Conservation (phyloP, 92 coral and sea anemone genomes). For the Epizoanthus stellaris region DNA sequence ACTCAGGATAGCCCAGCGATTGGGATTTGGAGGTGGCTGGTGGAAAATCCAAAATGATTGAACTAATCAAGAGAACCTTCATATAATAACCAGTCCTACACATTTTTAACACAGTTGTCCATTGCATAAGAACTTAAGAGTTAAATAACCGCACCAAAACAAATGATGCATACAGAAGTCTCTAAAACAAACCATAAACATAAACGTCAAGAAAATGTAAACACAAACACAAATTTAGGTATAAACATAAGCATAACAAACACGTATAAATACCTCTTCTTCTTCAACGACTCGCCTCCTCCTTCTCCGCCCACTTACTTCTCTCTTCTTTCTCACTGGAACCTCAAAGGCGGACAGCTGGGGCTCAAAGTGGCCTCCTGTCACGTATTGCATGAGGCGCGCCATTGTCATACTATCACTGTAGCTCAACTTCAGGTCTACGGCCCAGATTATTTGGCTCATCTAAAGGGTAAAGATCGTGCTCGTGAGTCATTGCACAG, state of each 20-base stretch:
- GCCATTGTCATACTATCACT: constrained; percentile 97
- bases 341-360: constrained; percentile 80
- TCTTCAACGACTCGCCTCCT: constrained; percentile 78
- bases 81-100: not conserved
- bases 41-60: not conserved
- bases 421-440: constrained; percentile 88
- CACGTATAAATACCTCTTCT: constrained; percentile 50
- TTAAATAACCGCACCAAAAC: not conserved
- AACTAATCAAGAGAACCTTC: not conserved
- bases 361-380: constrained; percentile 81
- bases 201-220: not conserved
- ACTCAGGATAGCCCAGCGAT: constrained; percentile 92
- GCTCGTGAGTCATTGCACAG: not conserved
- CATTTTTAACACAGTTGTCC: not conserved
- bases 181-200: no score
- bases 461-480: constrained; percentile 45
- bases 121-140: not conserved
- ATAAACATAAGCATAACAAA: not conserved
- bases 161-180: not conserved
- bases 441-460: constrained; percentile 88
- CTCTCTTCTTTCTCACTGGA: constrained; percentile 80
- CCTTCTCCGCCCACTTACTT: constrained; percentile 76
- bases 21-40: constrained; percentile 91
- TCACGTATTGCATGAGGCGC: constrained; percentile 87
- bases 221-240: not conserved